Evolutionary conservation across 2,113 vertebrate species (phyloP).

Genomic region (Psettodes erumei): DNA sequence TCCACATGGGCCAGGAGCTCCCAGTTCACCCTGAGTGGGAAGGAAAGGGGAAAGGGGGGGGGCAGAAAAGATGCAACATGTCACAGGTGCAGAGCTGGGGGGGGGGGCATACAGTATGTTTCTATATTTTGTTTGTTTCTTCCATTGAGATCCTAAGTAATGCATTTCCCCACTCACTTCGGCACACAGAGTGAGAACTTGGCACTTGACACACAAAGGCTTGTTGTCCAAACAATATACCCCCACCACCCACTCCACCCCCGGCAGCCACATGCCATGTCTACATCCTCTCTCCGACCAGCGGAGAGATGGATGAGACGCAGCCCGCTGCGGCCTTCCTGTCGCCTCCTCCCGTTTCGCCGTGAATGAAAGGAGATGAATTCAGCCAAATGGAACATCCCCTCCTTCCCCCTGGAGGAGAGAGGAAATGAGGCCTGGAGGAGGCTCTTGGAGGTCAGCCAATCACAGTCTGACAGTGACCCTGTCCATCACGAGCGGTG

Average conservation of each 20-base stretch:
- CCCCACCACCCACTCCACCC: no score
- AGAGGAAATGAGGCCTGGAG: conserved; percentile 59
- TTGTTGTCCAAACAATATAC: conserved; percentile 69
- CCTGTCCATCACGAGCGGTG: conserved; percentile 42
- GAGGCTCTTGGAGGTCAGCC: conserved; percentile 57
- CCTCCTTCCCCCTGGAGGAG: conserved; percentile 27
- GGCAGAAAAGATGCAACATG: conserved; percentile 22
- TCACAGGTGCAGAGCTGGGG: neutral
- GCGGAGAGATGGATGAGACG: conserved; percentile 48
- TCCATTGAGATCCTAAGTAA: conserved; percentile 1
- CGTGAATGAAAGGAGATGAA: conserved; percentile 59
- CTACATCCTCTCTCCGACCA: conserved; percentile 69
- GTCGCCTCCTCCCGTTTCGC: conserved; percentile 32
- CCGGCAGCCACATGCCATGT: conserved; percentile 57
- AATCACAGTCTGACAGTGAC: conserved; percentile 41
- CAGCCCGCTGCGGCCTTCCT: conserved; percentile 58
- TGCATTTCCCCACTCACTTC: conserved; percentile 23
- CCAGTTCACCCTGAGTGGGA: conserved; percentile 89
- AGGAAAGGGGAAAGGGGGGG: neutral
- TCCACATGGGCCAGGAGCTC: conserved; percentile 91
- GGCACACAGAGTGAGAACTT: conserved; percentile 42
- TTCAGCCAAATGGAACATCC: conserved; percentile 56
- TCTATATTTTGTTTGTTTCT: conserved; percentile 32
- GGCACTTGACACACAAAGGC: conserved; percentile 60
- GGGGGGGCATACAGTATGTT: neutral